Base-by-base conservation (phyloP, 2,888 invertebrate genomes). In the Sinohyriopsis cumingii region DNA sequence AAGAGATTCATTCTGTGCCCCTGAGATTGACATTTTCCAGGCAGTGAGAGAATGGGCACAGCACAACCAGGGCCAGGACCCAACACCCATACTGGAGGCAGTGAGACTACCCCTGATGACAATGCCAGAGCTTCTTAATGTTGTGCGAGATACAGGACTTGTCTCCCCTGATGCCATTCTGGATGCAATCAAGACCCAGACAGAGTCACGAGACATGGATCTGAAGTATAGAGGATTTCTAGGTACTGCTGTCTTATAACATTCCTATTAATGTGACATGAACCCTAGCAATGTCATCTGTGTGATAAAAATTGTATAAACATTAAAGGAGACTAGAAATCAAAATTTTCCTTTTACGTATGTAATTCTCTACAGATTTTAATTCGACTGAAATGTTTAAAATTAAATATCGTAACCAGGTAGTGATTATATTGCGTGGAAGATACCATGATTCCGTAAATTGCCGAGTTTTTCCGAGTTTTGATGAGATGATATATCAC, bases 1-100 rank as follows among this genome's bases (percentile, higher is more conserved):
- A 65, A 92, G 98, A 65, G 96, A 99, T 90, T 98, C 98, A 12
- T 99, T 99, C 91, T 99, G 95, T 91, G 98, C 97, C 0, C 94
- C 95, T 0, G 99, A 99, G 91, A 95, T 96, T 57, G 95, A 97
- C 84, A 98, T 99, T 79, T 99, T 99, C 91, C 92, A 93, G 83
- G 95, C 96, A 0, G 95, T 98, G 0, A 93, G 94, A 88, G 93
- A 92, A 70, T 99, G 98, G 98, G 94, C 95, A 82, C 93, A 93
- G 80, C 93, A 93, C 53, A 97, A 97, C 91, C 92, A 93, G 72
- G 92, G 93, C 75, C 92, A 92, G 84, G 93, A 90, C 67, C 81
- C 84, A 3, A 81, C 83, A 1, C 84, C 84, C 0, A 84, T 88
- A 20, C 71, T 91, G 18, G 79, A 85, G 19, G 82, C 85, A n/a